Conservation (phyloP, 2,113 vertebrate species). For the Megaceryle maxima region DNA sequence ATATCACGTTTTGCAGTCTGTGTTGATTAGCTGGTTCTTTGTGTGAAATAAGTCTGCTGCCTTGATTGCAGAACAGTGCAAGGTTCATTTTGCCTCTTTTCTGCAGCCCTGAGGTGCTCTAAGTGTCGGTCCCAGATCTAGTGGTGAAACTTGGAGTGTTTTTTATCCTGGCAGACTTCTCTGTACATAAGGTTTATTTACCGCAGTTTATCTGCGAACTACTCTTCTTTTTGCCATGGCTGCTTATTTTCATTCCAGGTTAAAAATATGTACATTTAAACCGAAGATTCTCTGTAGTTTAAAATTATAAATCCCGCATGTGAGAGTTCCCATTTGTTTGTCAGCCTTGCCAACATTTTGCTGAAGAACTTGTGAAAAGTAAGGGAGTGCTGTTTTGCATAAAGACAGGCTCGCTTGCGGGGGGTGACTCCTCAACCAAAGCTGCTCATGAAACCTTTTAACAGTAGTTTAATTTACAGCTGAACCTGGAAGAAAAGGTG, state of each 20-base stretch:
- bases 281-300: conserved; percentile 26
- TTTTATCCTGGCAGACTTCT: background rate
- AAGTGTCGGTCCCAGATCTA: background rate
- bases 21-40: background rate
- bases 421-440: background rate
- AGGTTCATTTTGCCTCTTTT: background rate
- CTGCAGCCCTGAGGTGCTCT: background rate
- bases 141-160: background rate
- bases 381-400: background rate
- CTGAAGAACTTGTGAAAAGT: conserved; percentile 33
- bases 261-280: conserved; percentile 25
- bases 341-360: conserved; percentile 32
- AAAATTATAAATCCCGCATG: conserved; percentile 7
- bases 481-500: background rate
- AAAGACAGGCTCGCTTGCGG: background rate
- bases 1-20: background rate
- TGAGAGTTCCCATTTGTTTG: conserved; percentile 33
- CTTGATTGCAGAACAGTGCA: background rate
- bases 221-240: background rate
- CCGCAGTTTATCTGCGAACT: background rate
- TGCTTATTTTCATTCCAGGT: conserved; percentile 1
- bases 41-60: background rate
- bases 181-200: background rate
- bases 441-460: background rate
- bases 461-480: background rate